Evolutionary conservation across 2,113 vertebrate genomes (phyloP).

Genomic region (Circaetus cinerascens): DNA sequence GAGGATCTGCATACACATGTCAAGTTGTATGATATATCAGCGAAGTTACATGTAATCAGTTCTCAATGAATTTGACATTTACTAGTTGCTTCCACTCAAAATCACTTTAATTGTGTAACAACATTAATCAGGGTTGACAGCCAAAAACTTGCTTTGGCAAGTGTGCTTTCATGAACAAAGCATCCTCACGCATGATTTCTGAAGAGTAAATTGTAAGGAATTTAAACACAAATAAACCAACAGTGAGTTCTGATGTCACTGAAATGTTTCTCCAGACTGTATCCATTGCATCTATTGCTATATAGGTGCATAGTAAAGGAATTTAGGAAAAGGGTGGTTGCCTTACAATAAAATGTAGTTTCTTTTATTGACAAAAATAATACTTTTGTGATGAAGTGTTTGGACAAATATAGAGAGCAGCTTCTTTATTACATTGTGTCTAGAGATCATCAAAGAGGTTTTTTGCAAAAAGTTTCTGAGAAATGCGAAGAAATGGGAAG

Average conservation of each 20-base stretch:
- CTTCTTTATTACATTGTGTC: background rate
- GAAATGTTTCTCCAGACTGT: background rate
- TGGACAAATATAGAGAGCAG: background rate
- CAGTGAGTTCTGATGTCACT: background rate
- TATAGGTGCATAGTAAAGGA: background rate
- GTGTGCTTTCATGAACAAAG: background rate
- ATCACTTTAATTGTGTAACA: background rate
- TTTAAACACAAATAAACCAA: background rate
- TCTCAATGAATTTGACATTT: background rate
- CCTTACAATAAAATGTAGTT: background rate
- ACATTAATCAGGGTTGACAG: background rate
- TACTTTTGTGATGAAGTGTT: background rate
- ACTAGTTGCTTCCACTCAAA: background rate
- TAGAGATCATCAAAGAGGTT: background rate
- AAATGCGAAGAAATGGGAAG: background rate
- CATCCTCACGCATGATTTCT: background rate
- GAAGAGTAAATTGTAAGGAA: background rate
- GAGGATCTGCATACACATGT: background rate
- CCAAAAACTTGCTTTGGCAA: conserved; percentile 2
- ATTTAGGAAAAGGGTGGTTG: background rate
- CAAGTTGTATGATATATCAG: background rate
- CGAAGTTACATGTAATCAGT: background rate
- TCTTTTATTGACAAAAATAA: background rate
- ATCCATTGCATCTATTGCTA: background rate
- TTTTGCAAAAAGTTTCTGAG: background rate